Evolutionary conservation across 2,113 vertebrate genomes (phyloP).

Genomic region (Peromyscus maniculatus): DNA sequence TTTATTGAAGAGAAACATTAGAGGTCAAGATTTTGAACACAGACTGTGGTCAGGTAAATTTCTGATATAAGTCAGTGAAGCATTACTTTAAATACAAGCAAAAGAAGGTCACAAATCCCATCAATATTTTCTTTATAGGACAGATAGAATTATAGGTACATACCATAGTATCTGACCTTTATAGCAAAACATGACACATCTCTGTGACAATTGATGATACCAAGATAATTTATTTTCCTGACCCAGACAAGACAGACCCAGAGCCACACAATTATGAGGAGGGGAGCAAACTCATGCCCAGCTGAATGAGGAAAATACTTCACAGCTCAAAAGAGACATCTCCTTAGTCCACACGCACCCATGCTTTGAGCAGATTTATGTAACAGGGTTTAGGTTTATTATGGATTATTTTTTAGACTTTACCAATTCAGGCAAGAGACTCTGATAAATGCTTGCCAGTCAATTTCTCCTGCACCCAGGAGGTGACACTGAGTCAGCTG

Average conservation of each 20-base stretch:
- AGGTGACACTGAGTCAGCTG: background rate
- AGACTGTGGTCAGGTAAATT: background rate
- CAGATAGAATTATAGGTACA: background rate
- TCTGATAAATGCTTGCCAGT: background rate
- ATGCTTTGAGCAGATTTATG: background rate
- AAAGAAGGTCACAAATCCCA: slow-evolving; percentile 2
- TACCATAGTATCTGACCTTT: background rate
- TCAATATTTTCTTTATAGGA: slow-evolving; percentile 16
- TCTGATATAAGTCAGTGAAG: slow-evolving; percentile 19
- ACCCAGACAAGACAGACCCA: background rate
- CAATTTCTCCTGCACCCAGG: too few species aligned
- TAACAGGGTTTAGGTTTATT: background rate
- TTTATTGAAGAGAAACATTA: background rate
- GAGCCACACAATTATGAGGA: background rate
- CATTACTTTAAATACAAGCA: background rate
- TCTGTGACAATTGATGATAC: background rate
- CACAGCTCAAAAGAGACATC: background rate
- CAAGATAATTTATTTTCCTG: background rate
- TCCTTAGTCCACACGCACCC: background rate
- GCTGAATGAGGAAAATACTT: background rate
- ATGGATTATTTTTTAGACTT: background rate
- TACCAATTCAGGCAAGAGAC: background rate
- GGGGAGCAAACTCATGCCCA: background rate
- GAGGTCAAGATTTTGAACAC: background rate
- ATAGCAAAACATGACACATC: background rate